These are phyloP conservation scores for Polypedilum pembai DNA, from an alignment of 1,140 invertebrate species.

Conservation along the genomic window DNA sequence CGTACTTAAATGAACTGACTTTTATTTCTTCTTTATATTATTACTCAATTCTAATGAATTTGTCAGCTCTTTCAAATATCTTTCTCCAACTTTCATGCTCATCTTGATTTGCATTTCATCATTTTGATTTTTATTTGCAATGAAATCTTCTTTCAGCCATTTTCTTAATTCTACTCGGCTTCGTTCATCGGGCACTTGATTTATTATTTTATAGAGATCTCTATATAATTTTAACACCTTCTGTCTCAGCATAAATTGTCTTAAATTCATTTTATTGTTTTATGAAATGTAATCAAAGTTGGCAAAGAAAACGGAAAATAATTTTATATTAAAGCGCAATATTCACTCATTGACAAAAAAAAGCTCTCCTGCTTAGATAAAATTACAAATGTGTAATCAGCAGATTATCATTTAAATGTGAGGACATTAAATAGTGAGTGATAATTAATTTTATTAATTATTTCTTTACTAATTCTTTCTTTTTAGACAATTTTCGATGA, in stretches of 20 bases:
- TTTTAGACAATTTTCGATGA: no score
- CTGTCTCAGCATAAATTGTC: constrained; percentile 63
- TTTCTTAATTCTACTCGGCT: constrained; percentile 55
- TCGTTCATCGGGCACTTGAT: constrained; percentile 54
- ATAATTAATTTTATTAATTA: no score
- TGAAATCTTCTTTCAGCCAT: constrained; percentile 66
- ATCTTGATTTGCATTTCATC: constrained; percentile 64
- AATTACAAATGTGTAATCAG: no score
- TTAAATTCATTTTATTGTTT: constrained; percentile 43
- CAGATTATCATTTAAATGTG: no score
- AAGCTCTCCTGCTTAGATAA: no score
- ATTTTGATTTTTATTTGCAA: constrained; percentile 54
- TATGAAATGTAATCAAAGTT: no score
- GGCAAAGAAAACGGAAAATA: no score
- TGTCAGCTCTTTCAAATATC: constrained; percentile 57
- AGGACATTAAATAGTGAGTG: no score
- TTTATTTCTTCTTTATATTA: constrained; percentile 35
- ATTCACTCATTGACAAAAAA: no score
- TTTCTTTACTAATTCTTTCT: no score
- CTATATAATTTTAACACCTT: constrained; percentile 69
- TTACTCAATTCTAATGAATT: constrained; percentile 53
- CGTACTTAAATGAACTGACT: constrained; percentile 27
- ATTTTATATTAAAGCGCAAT: no score
- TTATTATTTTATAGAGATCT: constrained; percentile 59
- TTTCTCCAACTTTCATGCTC: constrained; percentile 59